A percentile compares a stretch with the other conserved stretches of the same genome.
Evolutionary conservation across 2,888 invertebrate genomes (phyloP).

Genomic region (Tipula helvola): DNA sequence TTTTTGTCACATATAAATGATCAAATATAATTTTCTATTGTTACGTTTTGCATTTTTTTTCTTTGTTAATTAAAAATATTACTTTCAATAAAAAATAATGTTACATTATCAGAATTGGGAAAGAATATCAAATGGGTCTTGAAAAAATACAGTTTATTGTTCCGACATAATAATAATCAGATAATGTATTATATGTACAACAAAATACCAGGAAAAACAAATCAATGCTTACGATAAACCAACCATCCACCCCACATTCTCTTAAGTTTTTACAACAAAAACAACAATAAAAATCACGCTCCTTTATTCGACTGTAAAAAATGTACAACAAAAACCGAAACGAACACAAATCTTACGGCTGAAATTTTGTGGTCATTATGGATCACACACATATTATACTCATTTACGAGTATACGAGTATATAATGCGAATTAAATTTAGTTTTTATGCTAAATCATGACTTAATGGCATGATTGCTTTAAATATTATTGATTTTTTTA

Average conservation of each 20-base stretch:
- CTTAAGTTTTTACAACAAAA: neutral
- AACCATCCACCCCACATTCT: neutral
- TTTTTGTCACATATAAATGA: neutral
- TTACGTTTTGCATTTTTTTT: neutral
- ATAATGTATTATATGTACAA: neutral
- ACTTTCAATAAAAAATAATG: neutral
- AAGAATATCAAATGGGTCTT: neutral
- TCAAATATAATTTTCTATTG: neutral
- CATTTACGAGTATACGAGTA: neutral
- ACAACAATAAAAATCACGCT: neutral
- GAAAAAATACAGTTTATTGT: neutral
- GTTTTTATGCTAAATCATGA: neutral
- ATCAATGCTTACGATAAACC: neutral
- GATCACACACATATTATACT: neutral
- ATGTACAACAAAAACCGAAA: neutral
- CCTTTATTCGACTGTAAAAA: neutral
- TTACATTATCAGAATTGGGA: neutral
- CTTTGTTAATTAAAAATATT: neutral
- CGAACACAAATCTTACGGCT: neutral
- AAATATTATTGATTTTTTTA: neutral
- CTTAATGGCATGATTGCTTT: neutral
- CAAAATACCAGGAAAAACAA: neutral
- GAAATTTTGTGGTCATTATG: neutral
- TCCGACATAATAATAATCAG: neutral
- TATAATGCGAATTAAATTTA: neutral